These are phyloP conservation scores for Dicyrtomina minuta DNA, from an alignment of 2,888 invertebrate genomes.

Conservation along the genomic window DNA sequence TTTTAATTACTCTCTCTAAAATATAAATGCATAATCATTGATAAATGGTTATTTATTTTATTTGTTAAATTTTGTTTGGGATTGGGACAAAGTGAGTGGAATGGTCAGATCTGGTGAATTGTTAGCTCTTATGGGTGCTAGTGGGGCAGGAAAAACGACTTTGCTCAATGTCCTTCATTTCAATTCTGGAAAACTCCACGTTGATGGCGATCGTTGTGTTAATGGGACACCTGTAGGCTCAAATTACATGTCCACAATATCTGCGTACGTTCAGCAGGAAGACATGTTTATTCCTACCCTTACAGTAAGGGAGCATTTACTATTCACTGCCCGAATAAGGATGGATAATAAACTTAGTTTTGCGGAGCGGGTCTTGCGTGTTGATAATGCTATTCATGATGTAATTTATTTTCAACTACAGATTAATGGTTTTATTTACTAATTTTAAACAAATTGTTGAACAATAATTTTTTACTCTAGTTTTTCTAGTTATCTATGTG, in stretches of 20 bases:
- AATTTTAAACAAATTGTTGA: no score
- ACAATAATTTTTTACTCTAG: no score
- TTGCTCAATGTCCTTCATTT: slow-evolving; percentile 85
- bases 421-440: no score
- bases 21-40: no score
- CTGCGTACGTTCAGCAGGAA: slow-evolving; percentile 91
- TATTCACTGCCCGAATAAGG: slow-evolving; percentile 83
- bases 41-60: no score
- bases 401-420: no score
- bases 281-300: slow-evolving; percentile 88
- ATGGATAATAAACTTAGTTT: slow-evolving; percentile 78
- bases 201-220: slow-evolving; percentile 64
- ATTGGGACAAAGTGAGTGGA: slow-evolving; percentile 1
- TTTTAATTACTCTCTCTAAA: no score
- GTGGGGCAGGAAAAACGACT: slow-evolving; percentile 81
- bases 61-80: no score
- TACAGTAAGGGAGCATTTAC: slow-evolving; percentile 50
- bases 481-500: no score
- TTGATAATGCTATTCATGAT: slow-evolving; percentile 83
- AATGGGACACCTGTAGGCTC: slow-evolving; percentile 74
- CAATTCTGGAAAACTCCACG: slow-evolving; percentile 65
- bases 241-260: slow-evolving; percentile 70
- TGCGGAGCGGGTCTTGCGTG: slow-evolving; percentile 71
- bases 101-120: neutral
- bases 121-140: neutral